Conservation (phyloP, 2,113 vertebrate genomes). For the Furnarius figulus region DNA sequence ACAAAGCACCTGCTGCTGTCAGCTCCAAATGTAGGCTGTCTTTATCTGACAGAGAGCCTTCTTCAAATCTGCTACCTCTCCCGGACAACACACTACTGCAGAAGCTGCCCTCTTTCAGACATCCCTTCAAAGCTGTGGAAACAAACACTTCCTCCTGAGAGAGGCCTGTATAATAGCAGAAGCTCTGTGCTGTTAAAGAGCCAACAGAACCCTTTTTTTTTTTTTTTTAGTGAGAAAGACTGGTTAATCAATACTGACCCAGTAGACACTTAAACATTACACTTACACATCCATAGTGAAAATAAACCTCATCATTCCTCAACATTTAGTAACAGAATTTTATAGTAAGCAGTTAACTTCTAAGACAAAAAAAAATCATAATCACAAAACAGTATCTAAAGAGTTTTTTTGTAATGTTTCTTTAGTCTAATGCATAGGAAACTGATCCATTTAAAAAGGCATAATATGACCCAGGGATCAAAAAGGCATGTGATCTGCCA, state of each 20-base stretch:
- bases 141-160: not conserved
- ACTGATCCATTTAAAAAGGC: not conserved
- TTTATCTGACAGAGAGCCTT: not conserved
- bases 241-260: not conserved
- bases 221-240: not conserved
- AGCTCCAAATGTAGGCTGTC: not conserved
- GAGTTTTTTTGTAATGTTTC: not conserved
- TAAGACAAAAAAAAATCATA: not conserved
- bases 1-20: not conserved
- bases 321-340: not conserved
- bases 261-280: too few species aligned
- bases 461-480: not conserved
- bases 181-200: not conserved
- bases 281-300: not conserved
- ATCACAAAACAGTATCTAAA: not conserved
- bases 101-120: not conserved
- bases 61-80: not conserved
- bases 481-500: fast-evolving
- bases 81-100: not conserved
- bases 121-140: not conserved
- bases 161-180: fast-evolving
- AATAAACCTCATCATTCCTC: not conserved
- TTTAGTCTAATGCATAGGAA: not conserved
- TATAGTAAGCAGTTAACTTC: not conserved
- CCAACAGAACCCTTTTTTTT: not conserved